Evolutionary conservation across 2,113 vertebrate genomes (phyloP), one percentile per base, ranked within the genome.

Genomic region (Gambusia affinis): DNA sequence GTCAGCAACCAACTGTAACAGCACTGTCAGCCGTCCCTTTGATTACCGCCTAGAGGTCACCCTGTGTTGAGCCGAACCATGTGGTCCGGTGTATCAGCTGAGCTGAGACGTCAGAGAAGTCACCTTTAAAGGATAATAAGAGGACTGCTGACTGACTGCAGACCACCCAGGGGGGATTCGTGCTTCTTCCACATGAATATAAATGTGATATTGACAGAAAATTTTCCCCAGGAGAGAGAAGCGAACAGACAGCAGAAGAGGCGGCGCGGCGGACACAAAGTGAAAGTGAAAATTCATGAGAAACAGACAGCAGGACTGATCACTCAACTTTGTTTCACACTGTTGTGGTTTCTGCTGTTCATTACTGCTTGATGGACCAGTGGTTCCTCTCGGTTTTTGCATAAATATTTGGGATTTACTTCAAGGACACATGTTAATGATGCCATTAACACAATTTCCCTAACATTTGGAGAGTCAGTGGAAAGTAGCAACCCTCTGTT

Each of bases 121-220:
- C 90, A 92, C 92, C 92, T 91, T 88, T 87, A 87, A 84, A 85
- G 86, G 84, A 89, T 89, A 91, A 92, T 83, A 82, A 74, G 88
- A 86, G 79, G 84, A 88, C 73, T 90, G 85, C 87, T 91, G 87
- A 89, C 88, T 85, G 87, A 82, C 88, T 87, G 85, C 54, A 65
- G 87, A 86, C 80, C 89, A 87, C 88, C 89, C 81, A 73, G 67
- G 73, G 31, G 88, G 76, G 61, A 79, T 80, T 66, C 2, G 37
- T 70, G 79, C 77, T 75, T 85, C 61, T 85, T 78, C 64, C 64
- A 57, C 70, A 86, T 91, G 86, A 92, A 92, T 92, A 92, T 92
- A 88, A 92, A 92, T 92, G 86, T 75, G 81, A 88, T 90, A 92
- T 90, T 88, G 90, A 91, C 85, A 76, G 86, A 81, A 79, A 82